Conservation (phyloP, 2,113 vertebrate species). For the Corythornis cristatus region DNA sequence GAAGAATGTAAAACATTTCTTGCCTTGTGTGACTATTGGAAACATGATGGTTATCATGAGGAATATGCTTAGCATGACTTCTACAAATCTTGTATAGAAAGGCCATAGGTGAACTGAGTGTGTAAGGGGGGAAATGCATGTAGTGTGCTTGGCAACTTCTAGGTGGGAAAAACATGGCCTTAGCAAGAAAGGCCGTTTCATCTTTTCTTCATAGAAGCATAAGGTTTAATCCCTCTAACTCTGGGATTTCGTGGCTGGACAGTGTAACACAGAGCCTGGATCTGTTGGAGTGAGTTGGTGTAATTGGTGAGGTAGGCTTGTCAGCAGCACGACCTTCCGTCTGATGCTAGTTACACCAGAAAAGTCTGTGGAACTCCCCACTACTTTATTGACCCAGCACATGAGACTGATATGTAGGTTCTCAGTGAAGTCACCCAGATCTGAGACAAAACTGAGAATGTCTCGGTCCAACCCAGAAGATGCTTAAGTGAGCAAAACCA, state of each 20-base stretch:
- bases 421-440: neutral
- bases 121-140: rapidly evolving
- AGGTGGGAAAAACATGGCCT: neutral
- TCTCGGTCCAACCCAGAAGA: neutral
- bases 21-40: neutral
- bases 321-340: neutral
- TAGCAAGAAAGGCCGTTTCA: neutral
- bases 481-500: neutral
- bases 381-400: rapidly evolving
- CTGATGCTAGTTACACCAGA: neutral
- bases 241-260: neutral
- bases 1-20: neutral
- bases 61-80: neutral
- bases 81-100: neutral
- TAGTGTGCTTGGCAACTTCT: neutral
- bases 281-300: neutral
- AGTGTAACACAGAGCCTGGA: neutral
- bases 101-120: neutral
- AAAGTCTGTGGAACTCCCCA: neutral
- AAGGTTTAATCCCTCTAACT: neutral
- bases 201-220: neutral
- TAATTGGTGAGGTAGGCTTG: neutral
- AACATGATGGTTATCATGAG: neutral
- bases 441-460: neutral
- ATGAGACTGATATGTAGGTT: neutral